A percentile compares a stretch with the other conserved stretches of the same genome.
These are phyloP conservation scores for Esox lucius DNA, from an alignment of 2,797 vertebrate species.

Conservation along the genomic window DNA sequence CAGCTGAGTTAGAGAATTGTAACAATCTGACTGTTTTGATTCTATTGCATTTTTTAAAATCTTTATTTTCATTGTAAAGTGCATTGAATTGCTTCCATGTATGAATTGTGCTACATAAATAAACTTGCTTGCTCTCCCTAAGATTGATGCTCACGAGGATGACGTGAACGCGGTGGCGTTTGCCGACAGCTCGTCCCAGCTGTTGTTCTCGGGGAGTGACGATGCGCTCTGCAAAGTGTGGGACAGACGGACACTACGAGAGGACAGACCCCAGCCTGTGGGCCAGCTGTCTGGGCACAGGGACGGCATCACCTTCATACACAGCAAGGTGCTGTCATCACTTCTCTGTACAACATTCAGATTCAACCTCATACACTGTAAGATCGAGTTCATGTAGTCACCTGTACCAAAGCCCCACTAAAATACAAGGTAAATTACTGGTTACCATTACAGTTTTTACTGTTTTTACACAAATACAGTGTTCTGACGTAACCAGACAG, in stretches of 20 bases:
- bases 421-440: not conserved
- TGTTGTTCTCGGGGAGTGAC: conserved; percentile 91
- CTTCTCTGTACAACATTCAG: too few species aligned
- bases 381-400: not conserved
- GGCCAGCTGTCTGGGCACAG: conserved; percentile 90
- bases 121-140: too few species aligned
- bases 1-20: too few species aligned
- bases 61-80: too few species aligned
- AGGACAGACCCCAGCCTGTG: conserved; percentile 88
- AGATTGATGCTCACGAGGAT: conserved; percentile 92
- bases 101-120: too few species aligned
- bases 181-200: conserved; percentile 88
- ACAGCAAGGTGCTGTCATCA: conserved; percentile 83
- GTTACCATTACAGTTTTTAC: not conserved
- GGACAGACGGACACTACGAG: conserved; percentile 89
- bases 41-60: too few species aligned
- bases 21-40: too few species aligned
- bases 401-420: not conserved
- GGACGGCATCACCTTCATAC: conserved; percentile 94
- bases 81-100: too few species aligned
- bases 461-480: not conserved
- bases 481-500: not conserved
- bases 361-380: not conserved
- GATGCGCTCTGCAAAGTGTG: conserved; percentile 93
- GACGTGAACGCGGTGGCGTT: conserved; percentile 92